phyloP scores from a whole-genome alignment of 2,113 vertebrate species.

The Procavia capensis region DNA sequence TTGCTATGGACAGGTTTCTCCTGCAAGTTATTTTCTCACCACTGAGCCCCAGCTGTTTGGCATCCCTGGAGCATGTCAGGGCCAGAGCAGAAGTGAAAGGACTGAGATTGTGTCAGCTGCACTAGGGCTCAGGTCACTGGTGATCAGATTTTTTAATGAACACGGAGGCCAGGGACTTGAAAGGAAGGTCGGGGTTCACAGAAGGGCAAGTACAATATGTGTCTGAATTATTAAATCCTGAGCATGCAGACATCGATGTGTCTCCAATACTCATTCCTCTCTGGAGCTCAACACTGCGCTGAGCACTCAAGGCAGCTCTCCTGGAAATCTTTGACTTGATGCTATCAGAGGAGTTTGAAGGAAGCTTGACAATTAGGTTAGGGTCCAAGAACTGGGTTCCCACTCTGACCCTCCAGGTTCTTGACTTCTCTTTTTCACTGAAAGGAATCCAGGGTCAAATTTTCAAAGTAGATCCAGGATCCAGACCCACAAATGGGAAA shows the following conservation, averaged over 20 bases:
- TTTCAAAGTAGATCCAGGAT: slow-evolving; percentile 10
- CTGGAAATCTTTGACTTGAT: background rate
- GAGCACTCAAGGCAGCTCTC: background rate
- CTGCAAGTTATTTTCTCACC: slow-evolving; percentile 49
- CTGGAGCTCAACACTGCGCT: background rate
- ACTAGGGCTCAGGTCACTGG: slow-evolving; percentile 54
- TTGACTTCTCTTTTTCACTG: background rate
- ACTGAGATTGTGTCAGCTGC: background rate
- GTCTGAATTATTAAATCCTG: slow-evolving; percentile 73
- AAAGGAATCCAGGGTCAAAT: background rate
- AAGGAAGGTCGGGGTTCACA: slow-evolving; percentile 74
- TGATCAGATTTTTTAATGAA: slow-evolving; percentile 78
- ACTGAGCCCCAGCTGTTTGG: slow-evolving; percentile 27
- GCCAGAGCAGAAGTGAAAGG: slow-evolving; percentile 58
- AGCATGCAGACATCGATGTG: background rate
- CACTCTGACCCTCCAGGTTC: background rate
- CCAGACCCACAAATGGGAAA: background rate
- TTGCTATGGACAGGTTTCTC: slow-evolving; percentile 33
- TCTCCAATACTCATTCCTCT: background rate
- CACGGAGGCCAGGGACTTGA: slow-evolving; percentile 67
- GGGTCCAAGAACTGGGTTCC: background rate
- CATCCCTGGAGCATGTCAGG: slow-evolving; percentile 35
- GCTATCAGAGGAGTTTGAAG: background rate
- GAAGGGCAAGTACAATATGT: slow-evolving; percentile 58
- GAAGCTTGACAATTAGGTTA: background rate